Percentiles rank a stretch among this genome's conserved stretches.
Conservation (phyloP, 2,797 vertebrate genomes). For the Cacajao melanocephalus region DNA sequence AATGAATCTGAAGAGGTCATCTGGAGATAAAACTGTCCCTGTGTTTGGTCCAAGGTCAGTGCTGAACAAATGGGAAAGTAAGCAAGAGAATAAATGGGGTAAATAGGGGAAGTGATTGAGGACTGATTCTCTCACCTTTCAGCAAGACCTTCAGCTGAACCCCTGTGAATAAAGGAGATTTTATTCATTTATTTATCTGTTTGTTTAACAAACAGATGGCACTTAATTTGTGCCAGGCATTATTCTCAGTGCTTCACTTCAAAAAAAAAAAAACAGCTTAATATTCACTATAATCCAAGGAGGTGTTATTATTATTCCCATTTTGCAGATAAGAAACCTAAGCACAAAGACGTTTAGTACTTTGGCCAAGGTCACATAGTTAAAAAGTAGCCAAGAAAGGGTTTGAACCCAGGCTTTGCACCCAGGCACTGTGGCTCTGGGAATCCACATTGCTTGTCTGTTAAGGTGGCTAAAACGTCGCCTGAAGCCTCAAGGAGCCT, state of each 20-base stretch:
- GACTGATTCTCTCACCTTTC: neutral
- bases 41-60: neutral
- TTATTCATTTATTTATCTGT: neutral
- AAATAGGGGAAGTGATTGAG: neutral
- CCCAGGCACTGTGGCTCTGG: neutral
- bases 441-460: neutral
- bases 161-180: neutral
- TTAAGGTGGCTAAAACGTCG: accelerated
- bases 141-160: neutral
- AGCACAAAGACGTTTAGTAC: neutral
- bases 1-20: neutral
- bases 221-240: neutral
- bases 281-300: neutral
- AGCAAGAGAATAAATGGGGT: neutral
- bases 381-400: neutral
- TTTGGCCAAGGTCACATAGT: neutral
- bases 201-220: neutral
- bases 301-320: neutral
- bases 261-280: too few relatives aligned
- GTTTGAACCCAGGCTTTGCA: neutral
- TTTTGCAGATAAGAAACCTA: neutral
- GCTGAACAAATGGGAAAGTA: neutral
- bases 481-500: neutral
- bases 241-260: neutral
- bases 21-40: neutral